Conservation (phyloP, 2,888 invertebrate species). For the Trissonchulus sp. region DNA sequence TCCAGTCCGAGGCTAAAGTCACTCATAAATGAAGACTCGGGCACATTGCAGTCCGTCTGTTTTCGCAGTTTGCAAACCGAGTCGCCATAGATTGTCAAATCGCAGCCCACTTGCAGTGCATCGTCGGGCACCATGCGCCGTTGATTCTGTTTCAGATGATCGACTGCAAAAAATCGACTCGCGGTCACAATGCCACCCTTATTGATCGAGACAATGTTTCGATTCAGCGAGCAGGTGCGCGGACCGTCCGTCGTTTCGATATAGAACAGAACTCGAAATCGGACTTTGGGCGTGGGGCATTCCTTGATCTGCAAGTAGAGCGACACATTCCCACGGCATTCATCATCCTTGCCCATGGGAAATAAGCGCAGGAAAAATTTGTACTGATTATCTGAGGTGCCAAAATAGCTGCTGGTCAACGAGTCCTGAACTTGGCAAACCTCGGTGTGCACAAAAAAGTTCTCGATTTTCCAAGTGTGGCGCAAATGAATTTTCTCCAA, state of each 20-base stretch:
- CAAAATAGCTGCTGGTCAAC: conserved; percentile 33
- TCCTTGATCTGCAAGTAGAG: conserved; percentile 41
- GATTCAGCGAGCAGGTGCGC: conserved; percentile 41
- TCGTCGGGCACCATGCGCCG: conserved; percentile 38
- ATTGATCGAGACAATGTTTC: conserved; percentile 43
- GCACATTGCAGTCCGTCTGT: conserved; percentile 6
- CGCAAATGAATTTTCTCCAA: conserved; percentile 19
- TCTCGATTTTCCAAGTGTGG: conserved; percentile 29
- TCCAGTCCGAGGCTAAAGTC: conserved; percentile 18
- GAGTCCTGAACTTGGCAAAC: conserved; percentile 17
- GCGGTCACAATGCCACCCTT: conserved; percentile 43
- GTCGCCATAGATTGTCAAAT: conserved; percentile 40
- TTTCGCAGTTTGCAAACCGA: conserved; percentile 23
- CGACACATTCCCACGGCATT: conserved; percentile 40
- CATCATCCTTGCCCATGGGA: conserved; percentile 43
- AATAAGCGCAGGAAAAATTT: conserved; percentile 41
- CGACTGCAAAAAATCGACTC: conserved; percentile 42
- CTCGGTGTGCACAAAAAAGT: conserved; percentile 26
- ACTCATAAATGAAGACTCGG: not conserved
- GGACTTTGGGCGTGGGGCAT: conserved; percentile 39
- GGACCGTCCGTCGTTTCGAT: conserved; percentile 43
- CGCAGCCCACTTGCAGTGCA: conserved; percentile 36
- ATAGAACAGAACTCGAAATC: conserved; percentile 42
- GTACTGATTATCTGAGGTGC: conserved; percentile 34
- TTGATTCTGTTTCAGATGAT: conserved; percentile 36